Evolutionary conservation across 2,113 vertebrate genomes (phyloP).

Genomic region (Condylura cristata): DNA sequence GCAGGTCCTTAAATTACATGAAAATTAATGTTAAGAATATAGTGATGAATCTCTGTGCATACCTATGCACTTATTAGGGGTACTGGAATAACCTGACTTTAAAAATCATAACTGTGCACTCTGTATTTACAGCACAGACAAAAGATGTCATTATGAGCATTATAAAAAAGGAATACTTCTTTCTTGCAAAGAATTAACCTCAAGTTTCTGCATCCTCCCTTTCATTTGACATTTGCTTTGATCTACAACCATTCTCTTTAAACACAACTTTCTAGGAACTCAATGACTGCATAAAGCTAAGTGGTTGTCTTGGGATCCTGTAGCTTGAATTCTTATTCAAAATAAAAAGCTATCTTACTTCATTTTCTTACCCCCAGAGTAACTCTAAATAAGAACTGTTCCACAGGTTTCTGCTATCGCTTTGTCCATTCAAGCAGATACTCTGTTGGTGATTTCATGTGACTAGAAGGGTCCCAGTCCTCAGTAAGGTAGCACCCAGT

Average conservation of each 20-base stretch:
- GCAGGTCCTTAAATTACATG: constrained; percentile 81
- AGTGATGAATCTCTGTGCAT: constrained; percentile 60
- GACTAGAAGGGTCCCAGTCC: neutral
- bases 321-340: neutral
- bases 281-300: neutral
- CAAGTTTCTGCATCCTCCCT: neutral
- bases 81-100: neutral
- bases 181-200: constrained; percentile 28
- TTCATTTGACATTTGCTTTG: neutral
- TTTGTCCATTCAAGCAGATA: neutral
- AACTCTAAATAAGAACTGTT: neutral
- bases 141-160: constrained; percentile 30
- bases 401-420: neutral
- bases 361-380: neutral
- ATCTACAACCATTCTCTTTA: constrained; percentile 16
- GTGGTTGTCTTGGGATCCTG: constrained; percentile 18
- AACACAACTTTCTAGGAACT: neutral
- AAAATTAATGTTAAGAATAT: constrained; percentile 67
- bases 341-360: neutral
- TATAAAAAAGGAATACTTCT: constrained; percentile 21
- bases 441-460: neutral
- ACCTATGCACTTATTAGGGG: constrained; percentile 62
- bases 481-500: neutral
- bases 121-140: constrained; percentile 43
- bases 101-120: constrained; percentile 17